Evolutionary conservation across 2,888 invertebrate genomes (phyloP).

Genomic region (Pharmacophagus antenor): DNA sequence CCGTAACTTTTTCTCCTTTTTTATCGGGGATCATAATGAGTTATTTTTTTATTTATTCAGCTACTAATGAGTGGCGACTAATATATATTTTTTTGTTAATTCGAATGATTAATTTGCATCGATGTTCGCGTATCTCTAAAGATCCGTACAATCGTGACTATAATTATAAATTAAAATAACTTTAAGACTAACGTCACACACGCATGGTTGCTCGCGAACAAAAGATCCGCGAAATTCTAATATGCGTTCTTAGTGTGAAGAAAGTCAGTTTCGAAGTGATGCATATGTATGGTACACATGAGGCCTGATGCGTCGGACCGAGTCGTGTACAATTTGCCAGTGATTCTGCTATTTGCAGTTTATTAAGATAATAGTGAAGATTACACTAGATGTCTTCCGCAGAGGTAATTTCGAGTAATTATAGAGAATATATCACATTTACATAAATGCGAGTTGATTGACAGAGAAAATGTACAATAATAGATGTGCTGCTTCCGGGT

Average conservation of each 20-base stretch:
- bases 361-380: constrained; percentile 26
- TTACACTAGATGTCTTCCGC: constrained; percentile 7
- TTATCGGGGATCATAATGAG: no score
- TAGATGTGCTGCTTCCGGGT: background rate
- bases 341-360: constrained; percentile 29
- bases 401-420: constrained; percentile 18
- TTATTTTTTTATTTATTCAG: no score
- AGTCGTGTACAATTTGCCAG: constrained; percentile 38
- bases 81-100: background rate
- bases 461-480: background rate
- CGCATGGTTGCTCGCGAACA: constrained; percentile 56
- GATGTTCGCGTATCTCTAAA: background rate
- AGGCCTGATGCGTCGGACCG: constrained; percentile 53
- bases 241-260: constrained; percentile 64
- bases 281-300: constrained; percentile 50
- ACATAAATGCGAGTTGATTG: constrained; percentile 13
- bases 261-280: constrained; percentile 70
- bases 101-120: background rate
- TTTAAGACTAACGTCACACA: constrained; percentile 41
- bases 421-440: constrained; percentile 1
- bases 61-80: no score
- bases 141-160: constrained; percentile 34
- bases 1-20: no score
- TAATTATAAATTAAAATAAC: constrained; percentile 37
- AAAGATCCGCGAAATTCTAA: constrained; percentile 66